phyloP scores from a whole-genome alignment of 2,888 invertebrate genomes.

The Silvanus unidentatus region DNA sequence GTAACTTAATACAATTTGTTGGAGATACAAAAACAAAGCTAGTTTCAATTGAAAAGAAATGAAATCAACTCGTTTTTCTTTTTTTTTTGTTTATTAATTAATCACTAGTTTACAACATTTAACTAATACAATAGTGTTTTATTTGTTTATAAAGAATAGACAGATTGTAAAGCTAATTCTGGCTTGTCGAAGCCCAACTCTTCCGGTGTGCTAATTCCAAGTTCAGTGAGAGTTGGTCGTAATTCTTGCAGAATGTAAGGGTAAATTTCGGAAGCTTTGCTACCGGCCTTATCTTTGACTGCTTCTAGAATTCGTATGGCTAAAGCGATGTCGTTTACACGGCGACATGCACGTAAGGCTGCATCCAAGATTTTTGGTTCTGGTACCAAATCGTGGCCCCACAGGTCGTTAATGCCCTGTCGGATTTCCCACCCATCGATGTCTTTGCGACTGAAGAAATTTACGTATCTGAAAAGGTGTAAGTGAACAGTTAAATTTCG shows the following conservation, averaged over 20 bases:
- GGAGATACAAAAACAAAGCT: too few species aligned
- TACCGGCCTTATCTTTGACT: conserved; percentile 82
- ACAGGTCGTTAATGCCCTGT: conserved; percentile 83
- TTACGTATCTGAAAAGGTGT: conserved; percentile 59
- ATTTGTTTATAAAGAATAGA: conserved; percentile 59
- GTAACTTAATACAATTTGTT: too few species aligned
- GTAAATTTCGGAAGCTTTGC: conserved; percentile 68
- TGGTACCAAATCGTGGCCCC: conserved; percentile 86
- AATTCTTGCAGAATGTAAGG: conserved; percentile 88
- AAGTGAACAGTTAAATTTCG: not conserved
- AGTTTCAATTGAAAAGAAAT: too few species aligned
- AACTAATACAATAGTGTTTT: conserved; percentile 19
- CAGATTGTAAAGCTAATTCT: conserved; percentile 77
- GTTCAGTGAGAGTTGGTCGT: conserved; percentile 83
- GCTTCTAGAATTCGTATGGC: conserved; percentile 90
- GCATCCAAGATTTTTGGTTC: conserved; percentile 86
- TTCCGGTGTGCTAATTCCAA: conserved; percentile 90
- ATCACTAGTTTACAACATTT: not conserved
- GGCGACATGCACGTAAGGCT: conserved; percentile 83
- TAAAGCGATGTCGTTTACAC: conserved; percentile 90
- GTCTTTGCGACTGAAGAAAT: conserved; percentile 77
- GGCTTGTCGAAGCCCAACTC: conserved; percentile 97
- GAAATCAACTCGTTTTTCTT: too few species aligned
- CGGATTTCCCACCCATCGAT: conserved; percentile 95
- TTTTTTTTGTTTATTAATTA: too few species aligned